Base-by-base conservation (phyloP, 2,888 invertebrate species). In the Drosophila austrosaltans region DNA sequence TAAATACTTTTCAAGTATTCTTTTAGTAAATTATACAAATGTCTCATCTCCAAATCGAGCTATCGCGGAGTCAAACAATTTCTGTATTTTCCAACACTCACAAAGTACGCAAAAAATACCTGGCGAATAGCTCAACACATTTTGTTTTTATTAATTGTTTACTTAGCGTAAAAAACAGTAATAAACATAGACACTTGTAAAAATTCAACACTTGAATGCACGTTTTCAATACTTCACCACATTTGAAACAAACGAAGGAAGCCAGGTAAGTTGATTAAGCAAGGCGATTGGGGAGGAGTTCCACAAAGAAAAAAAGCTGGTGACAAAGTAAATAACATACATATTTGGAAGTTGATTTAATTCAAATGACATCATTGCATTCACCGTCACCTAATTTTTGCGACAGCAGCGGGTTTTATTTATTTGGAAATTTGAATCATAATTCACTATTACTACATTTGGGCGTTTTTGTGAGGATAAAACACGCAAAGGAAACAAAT, bases 351-450 rank as follows among this genome's bases (percentile, higher is more conserved):
- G 69, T 62, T 75, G 67, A 78, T 82, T 75, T 71, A 76, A 74
- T 75, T 78, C 77, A 82, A 75, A 88, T 83, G 83, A 83, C 83
- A 87, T 83, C 83, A 83, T 87, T 72, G 65, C 53, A 44, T 22
- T 22, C 56, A 36, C 25, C 48, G 53, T 25, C 48, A 56, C 64
- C 63, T 36, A 62, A 62, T 44, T 48, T 74, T 74, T 39, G 75
- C 69, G 76, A 64, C 75, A 64, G 65, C 68, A 83, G 61, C 69
- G 67, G 63, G 57, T 44, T 73, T 71, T 78, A 75, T 81, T 88
- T 85, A 77, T 72, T 85, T 75, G 58, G 76, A 75, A 75, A 69
- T 75, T 75, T 63, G 69, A 75, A 48, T 75, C 74, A 69, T 75
- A 75, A 75, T 75, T 75, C 42, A 58, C 69, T 61, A 58, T 64